Conservation (phyloP, 2,113 vertebrate species). For the Cyprinus carpio region DNA sequence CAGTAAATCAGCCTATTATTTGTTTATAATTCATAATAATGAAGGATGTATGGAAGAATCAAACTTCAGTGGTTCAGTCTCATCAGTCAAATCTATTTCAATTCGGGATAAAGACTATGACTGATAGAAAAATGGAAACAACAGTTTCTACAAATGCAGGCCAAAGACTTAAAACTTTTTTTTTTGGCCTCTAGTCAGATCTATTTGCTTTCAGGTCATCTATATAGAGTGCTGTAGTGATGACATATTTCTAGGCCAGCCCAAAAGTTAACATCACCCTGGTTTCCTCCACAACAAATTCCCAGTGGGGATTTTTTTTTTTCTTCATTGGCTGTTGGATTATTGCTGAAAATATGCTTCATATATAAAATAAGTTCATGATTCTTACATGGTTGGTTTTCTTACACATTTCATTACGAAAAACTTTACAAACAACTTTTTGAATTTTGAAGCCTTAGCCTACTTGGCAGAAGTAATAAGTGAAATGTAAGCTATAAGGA, state of each 20-base stretch:
- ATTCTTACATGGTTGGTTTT: not conserved
- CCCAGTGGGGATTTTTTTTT: too few species aligned
- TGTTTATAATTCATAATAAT: conserved; percentile 8
- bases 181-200: not conserved
- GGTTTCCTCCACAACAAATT: not conserved
- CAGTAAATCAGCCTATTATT: not conserved
- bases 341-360: too few species aligned
- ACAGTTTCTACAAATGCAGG: not conserved
- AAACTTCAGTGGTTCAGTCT: not conserved
- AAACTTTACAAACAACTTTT: not conserved
- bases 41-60: not conserved
- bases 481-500: not conserved
- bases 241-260: not conserved
- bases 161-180: not conserved
- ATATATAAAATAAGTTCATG: not conserved
- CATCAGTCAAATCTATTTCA: not conserved
- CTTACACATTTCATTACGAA: not conserved
- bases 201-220: not conserved
- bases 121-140: not conserved
- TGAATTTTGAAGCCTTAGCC: too few species aligned
- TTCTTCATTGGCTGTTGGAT: not conserved
- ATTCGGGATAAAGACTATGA: not conserved
- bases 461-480: not conserved
- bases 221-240: not conserved
- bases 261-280: not conserved